Evolutionary conservation across 2,888 invertebrate genomes (phyloP), one percentile per base, ranked within the genome.

Genomic region (Dioctria linearis): DNA sequence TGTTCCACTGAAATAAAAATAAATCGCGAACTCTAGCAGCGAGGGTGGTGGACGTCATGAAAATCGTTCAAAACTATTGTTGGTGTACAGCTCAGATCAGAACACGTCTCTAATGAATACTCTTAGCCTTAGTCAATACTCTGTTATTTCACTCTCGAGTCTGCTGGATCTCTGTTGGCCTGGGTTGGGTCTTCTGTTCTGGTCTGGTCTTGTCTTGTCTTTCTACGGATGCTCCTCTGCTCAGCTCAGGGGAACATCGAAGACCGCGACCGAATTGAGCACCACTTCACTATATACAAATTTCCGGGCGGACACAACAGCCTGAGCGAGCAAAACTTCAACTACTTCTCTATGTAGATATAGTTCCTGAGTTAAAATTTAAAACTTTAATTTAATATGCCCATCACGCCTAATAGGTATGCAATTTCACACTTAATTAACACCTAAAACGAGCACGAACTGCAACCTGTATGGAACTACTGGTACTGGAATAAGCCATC

Each of bases 361-460:
- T 25, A 25, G 40, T 67, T 46, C 42, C 9, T 6, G 2, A 46
- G 46, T 1, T 46, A 46, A 25, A 25, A 46, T 46, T 46, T 46
- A 46, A 25, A 9, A 25, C 67, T 46, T 46, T 46, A 11, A 4
- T 25, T 25, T 46, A 25, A 67, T 67, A 46, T 11, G 46, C 40
- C 46, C 67, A 67, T 42, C 42, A n/a, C 67, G 67, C 67, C 67
- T 46, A 46, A 43, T 67, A 46, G 67, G 25, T 67, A 67, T 67
- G 67, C 67, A 67, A 67, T 67, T 67, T 67, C 67, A 67, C 67
- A 67, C 42, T 67, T 46, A 46, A 67, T 67, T 67, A 67, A 71
- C 71, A 54, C 49, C 51, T 54, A 39, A 46, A 54, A 57, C 8
- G 49, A 51, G 71, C 71, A 54, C 71, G 54, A 51, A 43, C n/a